Conservation (phyloP, 2,888 invertebrate genomes). For the Tipula helvola region DNA sequence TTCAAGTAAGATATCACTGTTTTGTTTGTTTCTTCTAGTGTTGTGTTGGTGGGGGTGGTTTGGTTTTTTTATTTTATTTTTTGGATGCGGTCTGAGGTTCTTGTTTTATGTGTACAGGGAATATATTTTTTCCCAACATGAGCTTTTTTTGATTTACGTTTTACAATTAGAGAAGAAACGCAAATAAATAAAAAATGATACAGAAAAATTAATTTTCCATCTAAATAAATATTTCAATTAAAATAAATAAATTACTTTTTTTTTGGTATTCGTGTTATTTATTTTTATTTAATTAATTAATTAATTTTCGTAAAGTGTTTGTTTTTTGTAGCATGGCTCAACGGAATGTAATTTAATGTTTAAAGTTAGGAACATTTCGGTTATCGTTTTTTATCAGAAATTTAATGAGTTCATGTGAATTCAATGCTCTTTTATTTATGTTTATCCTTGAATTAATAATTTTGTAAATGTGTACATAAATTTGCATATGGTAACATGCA, state of each 20-base stretch:
- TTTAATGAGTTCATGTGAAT: too few relatives aligned
- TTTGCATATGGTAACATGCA: too few relatives aligned
- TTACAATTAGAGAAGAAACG: neutral
- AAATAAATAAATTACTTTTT: neutral
- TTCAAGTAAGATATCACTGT: neutral
- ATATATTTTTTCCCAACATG: neutral
- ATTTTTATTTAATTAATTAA: neutral
- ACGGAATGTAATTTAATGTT: neutral
- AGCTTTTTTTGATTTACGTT: neutral
- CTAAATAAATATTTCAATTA: neutral
- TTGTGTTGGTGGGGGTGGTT: neutral
- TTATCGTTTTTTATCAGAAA: too few relatives aligned
- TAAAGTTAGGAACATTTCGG: too few relatives aligned
- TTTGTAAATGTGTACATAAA: too few relatives aligned
- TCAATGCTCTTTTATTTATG: too few relatives aligned
- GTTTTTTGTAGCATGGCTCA: neutral
- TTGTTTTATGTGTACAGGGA: neutral
- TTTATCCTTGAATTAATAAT: too few relatives aligned
- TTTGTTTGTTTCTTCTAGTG: neutral
- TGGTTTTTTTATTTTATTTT: neutral
- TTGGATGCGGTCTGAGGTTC: neutral
- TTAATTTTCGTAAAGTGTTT: neutral
- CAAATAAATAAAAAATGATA: neutral
- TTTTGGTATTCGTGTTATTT: neutral
- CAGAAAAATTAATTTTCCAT: neutral